Conservation (phyloP, 2,113 vertebrate genomes). For the Elanoides forficatus region DNA sequence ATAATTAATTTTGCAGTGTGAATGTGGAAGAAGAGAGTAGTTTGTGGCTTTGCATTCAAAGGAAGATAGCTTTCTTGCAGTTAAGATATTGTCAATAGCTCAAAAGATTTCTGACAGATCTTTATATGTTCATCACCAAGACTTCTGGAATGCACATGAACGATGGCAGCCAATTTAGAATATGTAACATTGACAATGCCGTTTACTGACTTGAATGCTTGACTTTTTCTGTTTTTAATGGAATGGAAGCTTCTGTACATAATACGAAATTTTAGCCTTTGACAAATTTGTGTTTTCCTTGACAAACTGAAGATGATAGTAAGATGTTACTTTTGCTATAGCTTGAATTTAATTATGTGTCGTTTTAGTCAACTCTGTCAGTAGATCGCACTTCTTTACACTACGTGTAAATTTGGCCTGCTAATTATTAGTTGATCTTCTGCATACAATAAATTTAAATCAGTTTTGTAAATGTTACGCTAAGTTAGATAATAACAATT, state of each 20-base stretch:
- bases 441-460: not conserved
- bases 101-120: not conserved
- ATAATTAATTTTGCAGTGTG: not conserved
- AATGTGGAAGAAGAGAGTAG: not conserved
- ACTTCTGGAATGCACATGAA: not conserved
- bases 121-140: not conserved
- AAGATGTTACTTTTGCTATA: not conserved
- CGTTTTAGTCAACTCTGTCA: not conserved
- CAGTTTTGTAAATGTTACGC: not conserved
- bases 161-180: not conserved
- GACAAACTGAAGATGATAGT: not conserved
- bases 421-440: not conserved
- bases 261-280: not conserved
- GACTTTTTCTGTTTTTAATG: not conserved
- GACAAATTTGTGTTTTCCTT: not conserved
- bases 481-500: not conserved
- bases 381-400: not conserved
- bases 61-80: not conserved
- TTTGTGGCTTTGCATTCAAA: not conserved
- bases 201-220: not conserved
- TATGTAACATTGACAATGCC: not conserved
- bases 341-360: not conserved
- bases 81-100: not conserved
- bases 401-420: not conserved
- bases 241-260: not conserved